Evolutionary conservation across 2,797 vertebrate species (phyloP).

Genomic region (Ctenopoma multispine): DNA sequence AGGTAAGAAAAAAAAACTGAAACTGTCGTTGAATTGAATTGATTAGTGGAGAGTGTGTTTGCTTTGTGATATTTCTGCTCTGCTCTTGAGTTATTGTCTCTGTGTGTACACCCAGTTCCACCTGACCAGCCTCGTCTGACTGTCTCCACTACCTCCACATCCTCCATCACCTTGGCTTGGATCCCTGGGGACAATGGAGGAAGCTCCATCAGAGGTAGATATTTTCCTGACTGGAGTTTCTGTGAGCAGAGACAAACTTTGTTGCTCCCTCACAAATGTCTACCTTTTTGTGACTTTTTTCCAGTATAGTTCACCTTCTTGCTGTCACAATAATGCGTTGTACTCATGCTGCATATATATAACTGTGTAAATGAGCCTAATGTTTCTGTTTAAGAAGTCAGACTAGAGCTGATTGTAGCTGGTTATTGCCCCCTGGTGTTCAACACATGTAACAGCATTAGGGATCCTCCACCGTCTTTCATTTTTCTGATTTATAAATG

Average conservation of each 20-base stretch:
- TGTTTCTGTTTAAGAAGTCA: conserved; percentile 34
- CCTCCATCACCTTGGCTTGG: conserved; percentile 97
- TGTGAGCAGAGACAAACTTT: background rate
- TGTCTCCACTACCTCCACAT: conserved; percentile 96
- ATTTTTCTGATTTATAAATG: background rate
- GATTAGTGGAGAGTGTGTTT: background rate
- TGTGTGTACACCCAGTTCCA: conserved; percentile 85
- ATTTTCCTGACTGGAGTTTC: conserved; percentile 2
- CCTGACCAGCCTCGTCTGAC: conserved; percentile 97
- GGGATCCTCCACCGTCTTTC: background rate
- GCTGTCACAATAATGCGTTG: background rate
- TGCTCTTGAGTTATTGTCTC: conserved; percentile 20
- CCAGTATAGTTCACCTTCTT: conserved; percentile 11
- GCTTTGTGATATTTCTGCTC: background rate
- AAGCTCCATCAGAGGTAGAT: conserved; percentile 99
- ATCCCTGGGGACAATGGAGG: conserved; percentile 98
- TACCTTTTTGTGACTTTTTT: conserved; percentile 5
- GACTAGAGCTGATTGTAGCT: conserved; percentile 10
- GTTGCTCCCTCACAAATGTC: background rate
- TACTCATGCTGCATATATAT: conserved; percentile 21
- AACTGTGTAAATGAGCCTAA: conserved; percentile 31
- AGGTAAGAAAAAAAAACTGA: conserved; percentile 84
- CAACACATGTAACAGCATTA: conserved; percentile 28
- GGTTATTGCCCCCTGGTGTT: conserved; percentile 74
- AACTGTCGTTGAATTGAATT: background rate